These are phyloP conservation scores for Acipenser transmontanus DNA, from an alignment of 2,797 vertebrate genomes.

Conservation along the genomic window DNA sequence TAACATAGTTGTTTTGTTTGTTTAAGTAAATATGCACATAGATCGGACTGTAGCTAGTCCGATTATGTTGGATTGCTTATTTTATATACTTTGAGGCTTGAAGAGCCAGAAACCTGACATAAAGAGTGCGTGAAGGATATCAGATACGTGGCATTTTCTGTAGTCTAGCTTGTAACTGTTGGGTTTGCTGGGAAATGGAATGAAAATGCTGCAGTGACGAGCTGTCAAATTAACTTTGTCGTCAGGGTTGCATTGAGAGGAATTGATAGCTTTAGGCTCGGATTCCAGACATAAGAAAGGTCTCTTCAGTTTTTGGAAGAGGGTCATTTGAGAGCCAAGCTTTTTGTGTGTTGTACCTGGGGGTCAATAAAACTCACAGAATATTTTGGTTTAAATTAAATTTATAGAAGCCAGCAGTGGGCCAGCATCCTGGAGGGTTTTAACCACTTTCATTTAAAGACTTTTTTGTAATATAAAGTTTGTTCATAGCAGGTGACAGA, in stretches of 20 bases:
- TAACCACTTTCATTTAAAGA: slow-evolving; percentile 7
- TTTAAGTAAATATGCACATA: no score
- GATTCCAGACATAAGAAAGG: slow-evolving; percentile 11
- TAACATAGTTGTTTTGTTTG: no score
- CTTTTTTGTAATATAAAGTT: slow-evolving; percentile 5
- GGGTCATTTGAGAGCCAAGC: slow-evolving; percentile 2
- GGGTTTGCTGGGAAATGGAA: background rate
- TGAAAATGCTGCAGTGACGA: slow-evolving; percentile 2
- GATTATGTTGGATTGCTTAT: no score
- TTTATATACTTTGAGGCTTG: no score
- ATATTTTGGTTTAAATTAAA: slow-evolving; percentile 17
- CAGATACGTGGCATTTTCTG: no score
- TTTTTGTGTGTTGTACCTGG: slow-evolving; percentile 6
- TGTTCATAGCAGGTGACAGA: background rate
- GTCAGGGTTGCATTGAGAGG: slow-evolving; percentile 9
- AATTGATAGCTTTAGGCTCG: slow-evolving; percentile 10
- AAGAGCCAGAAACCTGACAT: no score
- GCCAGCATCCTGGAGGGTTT: slow-evolving; percentile 4
- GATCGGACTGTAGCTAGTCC: no score
- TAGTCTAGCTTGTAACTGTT: background rate
- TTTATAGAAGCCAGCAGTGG: slow-evolving; percentile 3
- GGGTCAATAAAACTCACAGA: slow-evolving; percentile 6
- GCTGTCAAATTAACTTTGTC: slow-evolving; percentile 8
- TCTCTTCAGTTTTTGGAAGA: slow-evolving; percentile 12
- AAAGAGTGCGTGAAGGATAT: no score